Conservation (phyloP, 1,140 invertebrate species). For the Thaumetopoea pityocampa region DNA sequence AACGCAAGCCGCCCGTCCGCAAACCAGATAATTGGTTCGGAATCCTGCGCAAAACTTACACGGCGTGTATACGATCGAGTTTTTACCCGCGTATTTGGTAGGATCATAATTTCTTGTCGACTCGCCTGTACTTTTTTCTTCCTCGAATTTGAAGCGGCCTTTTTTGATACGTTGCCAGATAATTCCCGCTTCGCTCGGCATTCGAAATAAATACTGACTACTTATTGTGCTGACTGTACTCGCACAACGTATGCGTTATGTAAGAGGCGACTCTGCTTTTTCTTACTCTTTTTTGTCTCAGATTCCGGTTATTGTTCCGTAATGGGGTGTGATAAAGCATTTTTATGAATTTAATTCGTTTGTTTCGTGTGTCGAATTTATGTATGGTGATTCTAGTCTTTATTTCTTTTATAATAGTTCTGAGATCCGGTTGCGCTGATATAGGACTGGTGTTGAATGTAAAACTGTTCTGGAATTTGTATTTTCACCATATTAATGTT, state of each 20-base stretch:
- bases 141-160: slow-evolving; percentile 32
- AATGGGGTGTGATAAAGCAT: slow-evolving; percentile 44
- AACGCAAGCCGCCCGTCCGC: slow-evolving; percentile 16
- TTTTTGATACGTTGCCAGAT: slow-evolving; percentile 53
- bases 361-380: slow-evolving; percentile 18
- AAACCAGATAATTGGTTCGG: slow-evolving; percentile 52
- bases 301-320: slow-evolving; percentile 40
- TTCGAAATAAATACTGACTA: slow-evolving; percentile 43
- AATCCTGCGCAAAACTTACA: slow-evolving; percentile 38
- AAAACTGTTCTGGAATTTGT: too few relatives aligned
- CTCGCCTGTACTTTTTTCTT: slow-evolving; percentile 28
- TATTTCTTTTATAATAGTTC: too few relatives aligned
- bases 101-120: slow-evolving; percentile 68
- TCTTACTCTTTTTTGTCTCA: slow-evolving; percentile 27
- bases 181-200: slow-evolving; percentile 40
- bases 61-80: slow-evolving; percentile 34
- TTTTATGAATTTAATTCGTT: slow-evolving; percentile 37
- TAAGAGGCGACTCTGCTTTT: slow-evolving; percentile 23
- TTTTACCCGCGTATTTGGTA: slow-evolving; percentile 60
- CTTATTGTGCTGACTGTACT: slow-evolving; percentile 36
- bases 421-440: too few relatives aligned
- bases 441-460: too few relatives aligned
- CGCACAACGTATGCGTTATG: slow-evolving; percentile 31
- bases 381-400: slow-evolving; percentile 14
- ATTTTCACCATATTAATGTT: too few relatives aligned